A percentile compares a stretch with the other conserved stretches of the same genome.
phyloP scores from a whole-genome alignment of 23 tunicate species.

The Clavelina lepadiformis region DNA sequence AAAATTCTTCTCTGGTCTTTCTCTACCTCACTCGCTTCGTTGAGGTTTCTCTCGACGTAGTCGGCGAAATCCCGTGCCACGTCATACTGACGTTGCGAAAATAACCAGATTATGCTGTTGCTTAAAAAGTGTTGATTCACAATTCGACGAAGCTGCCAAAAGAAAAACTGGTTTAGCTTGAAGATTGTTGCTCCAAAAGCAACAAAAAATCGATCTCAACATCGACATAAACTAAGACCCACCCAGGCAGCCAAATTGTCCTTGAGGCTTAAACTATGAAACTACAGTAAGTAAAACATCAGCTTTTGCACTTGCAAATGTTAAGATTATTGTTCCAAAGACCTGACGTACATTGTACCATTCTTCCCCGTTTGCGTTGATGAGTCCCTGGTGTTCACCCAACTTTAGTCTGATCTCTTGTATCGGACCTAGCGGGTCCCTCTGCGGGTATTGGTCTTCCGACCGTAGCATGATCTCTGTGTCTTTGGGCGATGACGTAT shows the following conservation, averaged over 20 bases:
- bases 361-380: constrained; percentile 40
- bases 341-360: constrained; percentile 44
- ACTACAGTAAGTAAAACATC: no score
- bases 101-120: constrained; percentile 22
- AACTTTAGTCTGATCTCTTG: constrained; percentile 7
- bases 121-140: constrained; percentile 22
- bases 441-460: constrained; percentile 19
- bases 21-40: constrained; percentile 26
- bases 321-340: not conserved
- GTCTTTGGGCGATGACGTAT: constrained; percentile 23
- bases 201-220: no score
- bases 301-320: not conserved
- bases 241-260: no score
- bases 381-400: constrained; percentile 23
- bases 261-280: no score
- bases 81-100: constrained; percentile 8
- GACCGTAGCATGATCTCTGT: constrained; percentile 21
- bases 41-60: constrained; percentile 18
- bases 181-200: no score
- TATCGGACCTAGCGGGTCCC: constrained; percentile 37
- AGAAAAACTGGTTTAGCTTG: no score
- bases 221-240: no score
- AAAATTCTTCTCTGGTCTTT: no score
- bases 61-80: constrained; percentile 30
- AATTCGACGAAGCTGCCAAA: constrained; percentile 8